Evolutionary conservation across 53 echinoderm and acorn worm species (phyloP), one percentile per base, ranked within the genome.

Genomic region (Antedon mediterranea): DNA sequence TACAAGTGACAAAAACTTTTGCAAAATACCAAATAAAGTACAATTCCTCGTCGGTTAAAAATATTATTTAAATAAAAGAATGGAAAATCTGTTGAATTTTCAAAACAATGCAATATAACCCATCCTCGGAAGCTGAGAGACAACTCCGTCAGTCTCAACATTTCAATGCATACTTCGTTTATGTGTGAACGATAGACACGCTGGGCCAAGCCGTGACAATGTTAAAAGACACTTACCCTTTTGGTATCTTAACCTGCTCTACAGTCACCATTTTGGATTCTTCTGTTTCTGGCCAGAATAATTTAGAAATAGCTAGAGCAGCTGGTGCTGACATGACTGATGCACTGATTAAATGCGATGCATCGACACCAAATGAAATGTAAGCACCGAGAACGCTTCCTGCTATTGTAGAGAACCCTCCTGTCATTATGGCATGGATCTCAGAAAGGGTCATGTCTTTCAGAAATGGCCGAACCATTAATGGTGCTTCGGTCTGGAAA

Each of bases 251-350:
- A 15, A 90, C 76, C 14, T 84, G 81, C n/a, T 84, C 76, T 0
- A 42, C 72, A 3, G 81, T 84, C 28, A 79, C 34, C 18, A 74
- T 75, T 29, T 81, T 82, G n/a, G 90, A 87, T 72, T 87, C 43
- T 73, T 87, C 86, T 6, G 84, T 90, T 71, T 90, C 90, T 1
- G 90, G 90, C 43, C 84, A 90, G 71, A 90, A 90, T 27, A 90
- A 76, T 73, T 87, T 90, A 0, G 90, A 84, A 32, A 90, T 90
- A 15, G 90, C 90, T 32, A 90, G 76, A 2, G 90, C 90, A 73
- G 90, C 90, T 0, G 90, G 90, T 9, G 90, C 90, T 0, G 90
- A 90, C 90, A 90, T 90, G 4, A 90, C 90, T 4, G 90, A 90
- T 6, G 90, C 90, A 3, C 84, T 42, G 29, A 90, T 77, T 28